phyloP scores from a whole-genome alignment of 1,140 invertebrate genomes.

The Drosophila obscura region DNA sequence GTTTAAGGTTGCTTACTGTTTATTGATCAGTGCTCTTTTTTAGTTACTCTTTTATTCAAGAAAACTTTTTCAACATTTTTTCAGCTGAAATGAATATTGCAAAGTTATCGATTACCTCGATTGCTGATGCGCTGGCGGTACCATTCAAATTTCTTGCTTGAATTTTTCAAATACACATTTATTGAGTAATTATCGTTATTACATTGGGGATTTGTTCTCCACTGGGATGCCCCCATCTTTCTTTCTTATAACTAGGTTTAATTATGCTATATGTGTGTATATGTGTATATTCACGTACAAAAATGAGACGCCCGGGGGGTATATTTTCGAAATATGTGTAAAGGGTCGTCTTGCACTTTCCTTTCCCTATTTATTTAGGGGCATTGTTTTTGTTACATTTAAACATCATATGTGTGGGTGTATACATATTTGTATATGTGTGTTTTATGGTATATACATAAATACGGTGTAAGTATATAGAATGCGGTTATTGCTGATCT shows the following conservation, averaged over 20 bases:
- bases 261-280: constrained; percentile 60
- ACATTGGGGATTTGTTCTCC: constrained; percentile 30
- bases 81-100: neutral
- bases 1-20: no score
- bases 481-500: constrained; percentile 51
- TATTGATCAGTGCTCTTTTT: no score
- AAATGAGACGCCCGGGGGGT: constrained; percentile 46
- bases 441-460: constrained; percentile 56
- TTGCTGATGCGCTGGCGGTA: neutral
- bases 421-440: constrained; percentile 43
- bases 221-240: constrained; percentile 24
- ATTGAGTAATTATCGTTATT: constrained; percentile 58
- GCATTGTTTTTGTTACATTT: constrained; percentile 19
- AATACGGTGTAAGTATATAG: constrained; percentile 21
- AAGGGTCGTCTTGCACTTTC: constrained; percentile 9
- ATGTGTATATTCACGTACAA: constrained; percentile 40
- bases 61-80: neutral
- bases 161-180: constrained; percentile 60
- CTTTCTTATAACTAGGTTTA: constrained; percentile 53
- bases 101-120: neutral
- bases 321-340: constrained; percentile 60
- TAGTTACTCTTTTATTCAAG: neutral
- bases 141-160: neutral
- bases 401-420: constrained; percentile 49
- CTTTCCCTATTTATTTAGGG: neutral